These are phyloP conservation scores for Amphilophus citrinellus DNA, from an alignment of 2,113 vertebrate genomes.

Conservation along the genomic window DNA sequence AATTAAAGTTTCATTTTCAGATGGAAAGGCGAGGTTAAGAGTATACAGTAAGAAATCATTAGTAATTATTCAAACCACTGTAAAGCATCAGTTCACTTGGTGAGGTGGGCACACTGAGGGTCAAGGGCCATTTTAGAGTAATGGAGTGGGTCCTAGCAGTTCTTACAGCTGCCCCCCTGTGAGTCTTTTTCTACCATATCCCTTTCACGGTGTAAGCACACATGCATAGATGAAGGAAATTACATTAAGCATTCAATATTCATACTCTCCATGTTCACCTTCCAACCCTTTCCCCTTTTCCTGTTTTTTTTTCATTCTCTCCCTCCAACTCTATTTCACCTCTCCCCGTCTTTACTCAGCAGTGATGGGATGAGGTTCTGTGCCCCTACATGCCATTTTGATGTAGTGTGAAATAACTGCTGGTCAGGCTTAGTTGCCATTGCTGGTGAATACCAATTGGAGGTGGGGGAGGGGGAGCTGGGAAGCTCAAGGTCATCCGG, in stretches of 20 bases:
- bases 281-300: conserved; percentile 15
- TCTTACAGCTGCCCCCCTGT: neutral
- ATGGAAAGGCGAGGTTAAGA: neutral
- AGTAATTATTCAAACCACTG: conserved; percentile 29
- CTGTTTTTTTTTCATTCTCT: conserved; percentile 12
- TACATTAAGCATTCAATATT: conserved; percentile 72
- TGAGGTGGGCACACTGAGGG: neutral
- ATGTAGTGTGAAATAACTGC: conserved; percentile 74
- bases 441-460: conserved; percentile 67
- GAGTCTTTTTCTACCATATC: neutral
- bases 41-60: neutral
- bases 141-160: neutral
- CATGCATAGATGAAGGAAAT: conserved; percentile 53
- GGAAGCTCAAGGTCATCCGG: conserved; percentile 67
- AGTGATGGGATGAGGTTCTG: conserved; percentile 18
- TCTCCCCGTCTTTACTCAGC: neutral
- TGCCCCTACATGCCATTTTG: conserved; percentile 63
- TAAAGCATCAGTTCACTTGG: neutral
- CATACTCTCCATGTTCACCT: conserved; percentile 50
- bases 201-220: neutral
- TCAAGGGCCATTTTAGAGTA: neutral
- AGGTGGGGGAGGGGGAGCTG: neutral
- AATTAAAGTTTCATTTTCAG: neutral
- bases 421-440: conserved; percentile 37
- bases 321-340: conserved; percentile 9